Evolutionary conservation across 2,888 invertebrate genomes (phyloP), one percentile per base, ranked within the genome.

Genomic region (Mamestra brassicae): DNA sequence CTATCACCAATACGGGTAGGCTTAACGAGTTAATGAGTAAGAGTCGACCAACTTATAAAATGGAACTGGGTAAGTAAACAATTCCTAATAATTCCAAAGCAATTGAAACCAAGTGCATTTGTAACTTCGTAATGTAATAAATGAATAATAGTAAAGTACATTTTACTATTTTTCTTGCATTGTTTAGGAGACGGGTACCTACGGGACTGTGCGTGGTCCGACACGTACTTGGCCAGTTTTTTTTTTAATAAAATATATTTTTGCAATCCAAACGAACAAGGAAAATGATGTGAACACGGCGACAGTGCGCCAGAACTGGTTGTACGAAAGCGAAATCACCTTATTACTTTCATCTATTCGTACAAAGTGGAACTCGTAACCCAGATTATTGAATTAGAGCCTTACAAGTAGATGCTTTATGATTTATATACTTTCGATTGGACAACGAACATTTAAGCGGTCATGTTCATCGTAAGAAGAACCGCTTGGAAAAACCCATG

Each of bases 271-370:
- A 76, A 80, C 65, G 73, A 61, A 75, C 81, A 75, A 84, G 74
- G 80, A 80, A 85, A 86, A 83, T 81, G 61, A 81, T 78, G 78
- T 79, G 78, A 78, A 83, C 76, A 78, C 63, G 78, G 81, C 80
- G 78, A 86, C 82, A 86, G 84, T 84, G 81, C 84, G 81, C 80
- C 80, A 87, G 87, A 93, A 94, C 93, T 89, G 92, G 93, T 92
- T 89, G 83, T 89, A 91, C 89, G 94, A 94, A 94, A 95, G 93
- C 92, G 93, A 94, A 93, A 93, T 91, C 90, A 87, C 88, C 92
- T 94, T 93, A 94, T 94, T 93, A 93, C 94, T 94, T 94, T 94
- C 94, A 93, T 94, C 90, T 91, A 88, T 89, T 88, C 90, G 86
- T 84, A 85, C 88, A 87, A 90, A 90, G 89, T 91, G 87, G 90